phyloP scores from a whole-genome alignment of 2,113 vertebrate species.

The Datnioides undecimradiatus region DNA sequence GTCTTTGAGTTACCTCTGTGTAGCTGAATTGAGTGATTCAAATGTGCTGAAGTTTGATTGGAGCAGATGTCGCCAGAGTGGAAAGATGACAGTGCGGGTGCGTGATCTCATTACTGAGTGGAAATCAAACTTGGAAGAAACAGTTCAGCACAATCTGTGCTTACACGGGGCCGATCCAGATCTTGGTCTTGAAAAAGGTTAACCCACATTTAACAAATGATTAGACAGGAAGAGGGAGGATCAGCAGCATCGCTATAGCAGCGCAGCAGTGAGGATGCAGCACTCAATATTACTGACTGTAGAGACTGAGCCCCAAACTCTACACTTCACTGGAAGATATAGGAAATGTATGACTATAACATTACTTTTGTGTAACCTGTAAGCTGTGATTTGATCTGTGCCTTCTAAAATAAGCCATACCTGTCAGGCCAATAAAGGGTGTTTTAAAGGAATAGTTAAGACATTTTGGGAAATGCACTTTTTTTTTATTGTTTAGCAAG shows the following conservation, averaged over 20 bases:
- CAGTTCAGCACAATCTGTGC: constrained; percentile 29
- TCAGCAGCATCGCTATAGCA: neutral
- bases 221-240: neutral
- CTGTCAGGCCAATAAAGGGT: neutral
- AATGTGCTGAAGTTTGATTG: constrained; percentile 31
- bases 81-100: constrained; percentile 18
- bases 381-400: too few relatives aligned
- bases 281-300: neutral
- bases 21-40: constrained; percentile 1
- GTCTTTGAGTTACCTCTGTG: neutral
- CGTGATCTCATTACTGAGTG: constrained; percentile 36
- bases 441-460: neutral
- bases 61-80: constrained; percentile 11
- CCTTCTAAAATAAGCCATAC: too few relatives aligned
- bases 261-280: neutral
- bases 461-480: neutral
- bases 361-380: too few relatives aligned
- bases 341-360: neutral
- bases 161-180: neutral
- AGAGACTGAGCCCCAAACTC: neutral
- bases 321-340: neutral
- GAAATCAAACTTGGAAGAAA: constrained; percentile 34
- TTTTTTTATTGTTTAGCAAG: too few relatives aligned
- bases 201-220: neutral
- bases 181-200: neutral